Evolutionary conservation across 2,888 invertebrate genomes (phyloP).

Genomic region (Drosophila fungiperda): DNA sequence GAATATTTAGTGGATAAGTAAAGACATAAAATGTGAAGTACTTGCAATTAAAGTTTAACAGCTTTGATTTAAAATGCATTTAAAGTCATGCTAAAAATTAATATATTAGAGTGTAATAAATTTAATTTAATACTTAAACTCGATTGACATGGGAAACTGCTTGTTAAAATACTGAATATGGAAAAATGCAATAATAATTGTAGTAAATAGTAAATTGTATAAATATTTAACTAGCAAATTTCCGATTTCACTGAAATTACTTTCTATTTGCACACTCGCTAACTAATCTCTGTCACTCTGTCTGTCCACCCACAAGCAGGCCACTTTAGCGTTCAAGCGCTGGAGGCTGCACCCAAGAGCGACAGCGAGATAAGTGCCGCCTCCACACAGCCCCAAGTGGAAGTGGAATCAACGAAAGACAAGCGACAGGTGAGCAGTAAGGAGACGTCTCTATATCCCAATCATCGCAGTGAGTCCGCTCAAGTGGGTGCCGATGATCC

Average conservation of each 20-base stretch:
- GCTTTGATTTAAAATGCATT: neutral
- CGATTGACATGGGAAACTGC: neutral
- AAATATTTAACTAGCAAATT: neutral
- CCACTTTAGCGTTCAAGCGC: constrained; percentile 56
- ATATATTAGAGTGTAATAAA: neutral
- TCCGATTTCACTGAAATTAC: neutral
- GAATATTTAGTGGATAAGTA: neutral
- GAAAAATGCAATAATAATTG: neutral
- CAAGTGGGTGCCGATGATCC: constrained; percentile 77
- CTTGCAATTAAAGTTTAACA: neutral
- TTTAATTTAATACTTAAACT: neutral
- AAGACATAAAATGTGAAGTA: neutral
- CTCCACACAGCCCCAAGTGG: constrained; percentile 33
- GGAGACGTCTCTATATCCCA: constrained; percentile 81
- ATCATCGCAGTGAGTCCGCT: constrained; percentile 76
- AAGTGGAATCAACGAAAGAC: constrained; percentile 78
- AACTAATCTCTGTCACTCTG: neutral
- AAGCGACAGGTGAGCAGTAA: constrained; percentile 83
- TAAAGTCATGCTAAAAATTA: neutral
- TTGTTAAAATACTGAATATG: neutral
- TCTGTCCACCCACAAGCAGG: constrained; percentile 51
- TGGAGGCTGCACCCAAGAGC: constrained; percentile 67
- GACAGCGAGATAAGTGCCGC: constrained; percentile 36
- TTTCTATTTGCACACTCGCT: constrained; percentile 7
- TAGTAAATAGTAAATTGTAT: no score